phyloP scores from a whole-genome alignment of 2,113 vertebrate species.

The Perca schrenkii region DNA sequence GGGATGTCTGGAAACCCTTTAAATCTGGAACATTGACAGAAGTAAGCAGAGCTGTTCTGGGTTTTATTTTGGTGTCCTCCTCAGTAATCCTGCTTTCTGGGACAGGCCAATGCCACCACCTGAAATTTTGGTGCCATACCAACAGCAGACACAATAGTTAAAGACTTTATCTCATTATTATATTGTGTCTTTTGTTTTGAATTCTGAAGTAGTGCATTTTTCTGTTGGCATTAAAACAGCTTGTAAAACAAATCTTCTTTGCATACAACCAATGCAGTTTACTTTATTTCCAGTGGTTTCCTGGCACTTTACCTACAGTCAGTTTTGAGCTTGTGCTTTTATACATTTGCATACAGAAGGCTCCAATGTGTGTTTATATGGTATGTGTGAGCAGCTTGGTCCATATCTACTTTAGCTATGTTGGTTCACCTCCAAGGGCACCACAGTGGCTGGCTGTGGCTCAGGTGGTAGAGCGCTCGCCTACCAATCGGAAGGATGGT shows the following conservation, averaged over 20 bases:
- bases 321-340: neutral
- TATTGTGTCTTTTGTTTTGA: neutral
- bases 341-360: constrained; percentile 4
- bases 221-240: neutral
- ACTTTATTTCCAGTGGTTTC: neutral
- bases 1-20: neutral
- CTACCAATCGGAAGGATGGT: too few species aligned
- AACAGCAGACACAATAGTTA: neutral
- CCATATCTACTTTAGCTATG: constrained; percentile 47
- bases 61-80: neutral
- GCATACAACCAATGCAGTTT: neutral
- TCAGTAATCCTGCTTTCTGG: constrained; percentile 15
- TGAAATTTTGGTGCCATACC: neutral
- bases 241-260: constrained; percentile 27
- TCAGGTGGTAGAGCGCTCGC: too few species aligned
- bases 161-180: constrained; percentile 2
- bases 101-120: neutral
- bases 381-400: constrained; percentile 22
- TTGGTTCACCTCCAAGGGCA: constrained; percentile 35
- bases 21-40: constrained; percentile 21
- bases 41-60: constrained; percentile 1
- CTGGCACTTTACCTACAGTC: neutral
- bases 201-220: neutral
- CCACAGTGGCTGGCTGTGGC: constrained; percentile 3
- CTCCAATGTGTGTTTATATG: neutral